Base-by-base conservation (phyloP, 2,797 vertebrate genomes). In the Melanotaenia pygmaea region DNA sequence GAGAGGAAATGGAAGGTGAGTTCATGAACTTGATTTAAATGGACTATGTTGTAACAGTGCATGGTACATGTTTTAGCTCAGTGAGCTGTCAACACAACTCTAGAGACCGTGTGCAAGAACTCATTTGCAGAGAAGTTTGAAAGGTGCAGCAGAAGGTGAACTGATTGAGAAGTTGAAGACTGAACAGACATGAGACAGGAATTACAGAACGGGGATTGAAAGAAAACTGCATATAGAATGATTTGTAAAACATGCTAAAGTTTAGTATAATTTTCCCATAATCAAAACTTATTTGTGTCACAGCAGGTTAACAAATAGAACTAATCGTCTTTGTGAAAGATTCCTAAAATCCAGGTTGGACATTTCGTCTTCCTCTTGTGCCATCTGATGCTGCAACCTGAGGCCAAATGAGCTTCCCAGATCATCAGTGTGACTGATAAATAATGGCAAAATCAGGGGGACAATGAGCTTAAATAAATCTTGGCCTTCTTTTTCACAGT, bases 381-480 rank as follows among this genome's bases (percentile, higher is more conserved):
- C 81, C 74, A 72, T 70, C 66, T 79, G 60, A 73, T 65, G 65
- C 61, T 40, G 75, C 72, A 71, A 14, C 32, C 64, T 1, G 70
- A 60, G 40, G 75, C 70, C 74, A 71, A 71, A 85, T 75, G 67
- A 74, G 70, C 79, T 84, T 72, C 79, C 84, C 70, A 81, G 88
- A 92, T 91, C 87, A 90, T 90, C 84, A 81, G 34, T 82, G 88
- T 72, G 11, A 88, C 89, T 89, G 90, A 91, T 88, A 88, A 77
- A 90, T 87, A 85, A 88, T 79, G 35, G 80, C 82, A 79, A 88
- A 82, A 89, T 89, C 76, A 86, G 82, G 72, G 77, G 85, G 78
- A 85, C 82, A 79, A 70, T 30, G 67, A 79, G 72, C 76, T 22
- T 87, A 84, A 89, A 86, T 88, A 89, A 91, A 92, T 91, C 90